Evolutionary conservation across 2,113 vertebrate species (phyloP), one percentile per base, ranked within the genome.

Genomic region (Archocentrus centrarchus): DNA sequence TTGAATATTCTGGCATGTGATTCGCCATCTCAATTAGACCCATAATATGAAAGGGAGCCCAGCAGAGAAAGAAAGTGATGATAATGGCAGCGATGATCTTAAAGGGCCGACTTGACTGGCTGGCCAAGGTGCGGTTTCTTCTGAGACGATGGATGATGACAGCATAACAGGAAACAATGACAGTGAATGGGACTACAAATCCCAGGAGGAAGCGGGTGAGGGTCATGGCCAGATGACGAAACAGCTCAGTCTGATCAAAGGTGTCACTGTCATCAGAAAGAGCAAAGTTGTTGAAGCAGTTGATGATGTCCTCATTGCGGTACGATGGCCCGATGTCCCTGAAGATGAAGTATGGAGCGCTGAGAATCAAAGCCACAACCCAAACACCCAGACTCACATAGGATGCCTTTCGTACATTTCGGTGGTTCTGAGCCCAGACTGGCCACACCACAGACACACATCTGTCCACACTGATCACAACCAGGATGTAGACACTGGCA

Each of bases 71-170:
- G 76, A 98, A 98, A 0, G 96, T 95, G 59, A 89, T 91, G 13
- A 97, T 97, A 61, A 98, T 96, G 0, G 96, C 96, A 2, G 96
- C 95, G 6, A 98, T 97, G 76, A 98, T 97, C 85, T 96, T 96
- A 84, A 97, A 97, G 1, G 97, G 94, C 18, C 97, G 96, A 0
- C 96, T 93, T 0, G 97, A 96, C 37, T 91, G 96, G 68, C 94
- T 92, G 58, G 97, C 77, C 82, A 96, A 95, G 20, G 96, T 84
- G 20, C 92, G 96, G 81, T 96, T 95, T 22, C 92, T 95, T 59
- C 92, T 95, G 53, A 98, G 93, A 59, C 93, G 95, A 73, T 96
- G 85, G 22, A 96, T 95, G n/a, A 98, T 95, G 0, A 97, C 20
- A 0, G 94, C 90, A 62, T 98, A 97, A 83, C 97, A 98, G 30